phyloP scores from a whole-genome alignment of 1,140 invertebrate species.

The Bemisia tabaci region DNA sequence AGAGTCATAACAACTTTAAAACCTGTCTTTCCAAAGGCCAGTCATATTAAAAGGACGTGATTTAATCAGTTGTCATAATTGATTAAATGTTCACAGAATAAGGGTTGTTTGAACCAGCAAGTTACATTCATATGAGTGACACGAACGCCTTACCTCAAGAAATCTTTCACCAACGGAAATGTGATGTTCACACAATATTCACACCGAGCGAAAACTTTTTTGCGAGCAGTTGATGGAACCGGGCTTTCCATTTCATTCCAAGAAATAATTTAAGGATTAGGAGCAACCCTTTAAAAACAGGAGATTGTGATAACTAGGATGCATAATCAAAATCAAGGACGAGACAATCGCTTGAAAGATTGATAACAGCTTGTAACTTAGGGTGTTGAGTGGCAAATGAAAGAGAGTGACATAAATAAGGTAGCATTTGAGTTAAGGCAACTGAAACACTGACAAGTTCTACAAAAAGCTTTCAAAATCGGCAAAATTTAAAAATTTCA shows the following conservation, averaged over 20 bases:
- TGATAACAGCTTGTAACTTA: too few species aligned
- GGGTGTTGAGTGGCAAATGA: too few species aligned
- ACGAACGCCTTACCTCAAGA: neutral
- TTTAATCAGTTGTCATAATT: neutral
- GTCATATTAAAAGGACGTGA: neutral
- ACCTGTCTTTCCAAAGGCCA: neutral
- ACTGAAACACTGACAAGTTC: too few species aligned
- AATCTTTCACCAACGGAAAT: neutral
- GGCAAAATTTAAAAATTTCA: too few species aligned
- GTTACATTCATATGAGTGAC: neutral
- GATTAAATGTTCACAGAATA: neutral
- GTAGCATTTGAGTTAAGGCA: too few species aligned
- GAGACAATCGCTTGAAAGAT: too few species aligned
- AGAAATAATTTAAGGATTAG: too few species aligned
- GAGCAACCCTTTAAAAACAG: too few species aligned
- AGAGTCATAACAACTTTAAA: neutral
- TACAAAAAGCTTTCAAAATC: too few species aligned
- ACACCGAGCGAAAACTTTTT: neutral
- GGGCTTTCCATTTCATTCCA: neutral
- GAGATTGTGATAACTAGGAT: too few species aligned
- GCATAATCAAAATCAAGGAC: too few species aligned
- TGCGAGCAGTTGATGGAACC: neutral
- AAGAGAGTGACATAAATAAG: too few species aligned
- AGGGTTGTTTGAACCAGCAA: neutral
- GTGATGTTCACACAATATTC: neutral